Conservation (phyloP, 2,113 vertebrate genomes). For the Cyprinus carpio region DNA sequence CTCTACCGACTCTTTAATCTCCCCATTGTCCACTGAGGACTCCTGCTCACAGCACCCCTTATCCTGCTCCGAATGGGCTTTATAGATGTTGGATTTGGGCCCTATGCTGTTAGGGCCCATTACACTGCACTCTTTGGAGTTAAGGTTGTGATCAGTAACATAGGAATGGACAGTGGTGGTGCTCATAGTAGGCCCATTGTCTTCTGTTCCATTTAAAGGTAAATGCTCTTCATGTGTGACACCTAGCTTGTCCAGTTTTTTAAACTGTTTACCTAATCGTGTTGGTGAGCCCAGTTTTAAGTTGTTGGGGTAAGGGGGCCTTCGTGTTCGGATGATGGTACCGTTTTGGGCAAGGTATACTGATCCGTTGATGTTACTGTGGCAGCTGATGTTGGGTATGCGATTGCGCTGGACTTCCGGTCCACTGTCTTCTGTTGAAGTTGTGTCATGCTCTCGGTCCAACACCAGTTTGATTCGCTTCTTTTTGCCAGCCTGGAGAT, state of each 20-base stretch:
- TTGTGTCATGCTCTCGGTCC: slow-evolving; percentile 86
- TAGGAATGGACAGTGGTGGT: slow-evolving; percentile 66
- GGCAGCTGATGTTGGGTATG: slow-evolving; percentile 71
- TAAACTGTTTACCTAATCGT: slow-evolving; percentile 87
- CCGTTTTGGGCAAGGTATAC: slow-evolving; percentile 96
- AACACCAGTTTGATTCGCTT: slow-evolving; percentile 86
- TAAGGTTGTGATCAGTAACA: slow-evolving; percentile 78
- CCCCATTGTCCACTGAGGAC: slow-evolving; percentile 76
- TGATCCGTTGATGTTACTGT: slow-evolving; percentile 84
- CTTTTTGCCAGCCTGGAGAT: slow-evolving; percentile 83
- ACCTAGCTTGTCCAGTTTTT: slow-evolving; percentile 89
- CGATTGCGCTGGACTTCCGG: slow-evolving; percentile 81
- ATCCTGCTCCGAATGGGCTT: slow-evolving; percentile 69
- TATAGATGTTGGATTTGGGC: slow-evolving; percentile 73
- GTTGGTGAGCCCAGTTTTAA: slow-evolving; percentile 82
- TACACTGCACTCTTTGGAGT: slow-evolving; percentile 78
- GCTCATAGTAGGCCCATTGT: slow-evolving; percentile 64
- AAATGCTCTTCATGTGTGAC: slow-evolving; percentile 89
- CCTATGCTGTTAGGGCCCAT: slow-evolving; percentile 67
- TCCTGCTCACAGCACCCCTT: slow-evolving; percentile 78
- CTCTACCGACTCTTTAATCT: slow-evolving; percentile 78
- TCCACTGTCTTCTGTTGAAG: slow-evolving; percentile 88
- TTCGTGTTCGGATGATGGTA: slow-evolving; percentile 89
- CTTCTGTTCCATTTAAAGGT: slow-evolving; percentile 77
- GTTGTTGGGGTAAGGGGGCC: slow-evolving; percentile 81